These are phyloP conservation scores for Cossypha niveicapilla DNA, from an alignment of 2,797 vertebrate species.

Conservation along the genomic window DNA sequence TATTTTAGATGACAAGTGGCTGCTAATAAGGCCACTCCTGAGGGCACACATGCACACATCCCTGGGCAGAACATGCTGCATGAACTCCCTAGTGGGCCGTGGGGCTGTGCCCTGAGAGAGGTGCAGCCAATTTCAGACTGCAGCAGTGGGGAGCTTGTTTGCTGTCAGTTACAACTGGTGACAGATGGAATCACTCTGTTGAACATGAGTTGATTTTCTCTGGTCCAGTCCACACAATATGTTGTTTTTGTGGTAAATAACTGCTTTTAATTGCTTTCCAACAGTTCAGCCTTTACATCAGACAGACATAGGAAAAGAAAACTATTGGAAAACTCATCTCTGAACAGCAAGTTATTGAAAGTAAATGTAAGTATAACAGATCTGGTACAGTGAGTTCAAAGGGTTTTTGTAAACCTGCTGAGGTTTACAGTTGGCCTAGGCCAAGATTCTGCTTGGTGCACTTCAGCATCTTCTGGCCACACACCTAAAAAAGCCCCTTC, in stretches of 20 bases:
- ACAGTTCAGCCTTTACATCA: constrained; percentile 84
- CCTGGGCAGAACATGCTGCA: neutral
- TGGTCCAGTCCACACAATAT: neutral
- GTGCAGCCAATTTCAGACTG: neutral
- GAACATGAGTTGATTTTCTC: neutral
- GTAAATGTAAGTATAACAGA: constrained; percentile 83
- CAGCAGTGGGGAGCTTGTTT: neutral
- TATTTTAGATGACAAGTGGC: neutral
- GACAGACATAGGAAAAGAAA: constrained; percentile 95
- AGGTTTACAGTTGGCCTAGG: neutral
- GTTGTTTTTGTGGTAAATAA: neutral
- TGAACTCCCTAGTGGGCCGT: neutral
- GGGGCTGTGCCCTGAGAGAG: neutral
- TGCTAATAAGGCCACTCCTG: neutral
- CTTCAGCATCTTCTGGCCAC: neutral
- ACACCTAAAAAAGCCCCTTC: neutral
- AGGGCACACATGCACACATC: neutral
- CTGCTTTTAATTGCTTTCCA: constrained; percentile 14
- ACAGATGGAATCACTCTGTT: neutral
- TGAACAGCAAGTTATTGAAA: constrained; percentile 89
- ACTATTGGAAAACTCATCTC: constrained; percentile 83
- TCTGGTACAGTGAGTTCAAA: neutral
- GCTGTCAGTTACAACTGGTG: neutral
- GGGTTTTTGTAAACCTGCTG: neutral
- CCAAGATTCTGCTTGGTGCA: neutral